Base-by-base conservation (phyloP, 2,888 invertebrate species). In the Pyrocoelia pectoralis region DNA sequence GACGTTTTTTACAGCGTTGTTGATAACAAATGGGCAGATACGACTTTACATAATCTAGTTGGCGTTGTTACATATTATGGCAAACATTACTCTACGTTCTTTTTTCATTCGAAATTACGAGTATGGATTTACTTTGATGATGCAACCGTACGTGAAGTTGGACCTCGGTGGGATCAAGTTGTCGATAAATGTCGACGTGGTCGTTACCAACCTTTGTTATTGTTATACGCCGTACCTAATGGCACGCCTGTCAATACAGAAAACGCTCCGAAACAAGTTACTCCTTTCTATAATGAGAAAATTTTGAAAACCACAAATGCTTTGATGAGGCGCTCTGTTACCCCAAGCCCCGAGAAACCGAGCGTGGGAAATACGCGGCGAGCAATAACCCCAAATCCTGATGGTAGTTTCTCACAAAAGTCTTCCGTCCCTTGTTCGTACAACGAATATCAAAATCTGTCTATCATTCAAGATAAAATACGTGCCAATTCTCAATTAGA, bases 81-180 rank as follows among this genome's bases (percentile, higher is more conserved):
- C 69, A 97, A 97, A 82, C 97, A 97, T 82, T 97, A 97, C 80
- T 96, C 97, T 64, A 97, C 97, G 50, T 97, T 97, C 84, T 96
- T 97, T 84, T 97, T 93, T 82, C 96, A 97, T 79, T 95, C 95
- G 33, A 96, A 97, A 81, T 85, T 96, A 15, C 86, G 90, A 76
- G 88, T 93, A 40, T 97, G 97, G 97, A 95, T 97, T 68, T 97
- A 97, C 81, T 97, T 97, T 78, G 97, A 97, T 79, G 97, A 97
- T 79, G 96, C 96, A 15, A 95, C 94, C 54, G 97, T 97, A 2
- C 89, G 94, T 77, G 95, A 97, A 85, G 94, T 97, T 71, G 97
- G 97, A 0, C 93, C 95, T 1, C 88, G 92, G 72, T 97, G 96
- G 96, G 93, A 95, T 69, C 93, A 94, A 74, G 97, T 97, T 1